phyloP scores from a whole-genome alignment of 2,888 invertebrate genomes.

The Drosophila acutilabella region DNA sequence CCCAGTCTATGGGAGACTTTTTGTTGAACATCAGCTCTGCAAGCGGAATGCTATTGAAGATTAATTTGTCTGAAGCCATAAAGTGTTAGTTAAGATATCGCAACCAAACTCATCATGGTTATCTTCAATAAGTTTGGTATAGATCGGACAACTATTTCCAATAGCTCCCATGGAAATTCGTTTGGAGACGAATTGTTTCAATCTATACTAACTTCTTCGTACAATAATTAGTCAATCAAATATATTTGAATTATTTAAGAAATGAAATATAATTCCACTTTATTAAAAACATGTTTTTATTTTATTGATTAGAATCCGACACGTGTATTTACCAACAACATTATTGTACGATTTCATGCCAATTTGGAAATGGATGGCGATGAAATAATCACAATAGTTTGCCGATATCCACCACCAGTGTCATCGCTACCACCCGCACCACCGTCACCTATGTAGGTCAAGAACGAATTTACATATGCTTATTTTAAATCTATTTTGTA shows the following conservation, averaged over 20 bases:
- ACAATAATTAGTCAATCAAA: no score
- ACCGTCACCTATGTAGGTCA: slow-evolving; percentile 87
- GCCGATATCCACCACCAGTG: slow-evolving; percentile 95
- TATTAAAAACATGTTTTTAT: not conserved
- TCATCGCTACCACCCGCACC: slow-evolving; percentile 89
- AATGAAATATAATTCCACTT: not conserved
- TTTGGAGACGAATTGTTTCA: no score
- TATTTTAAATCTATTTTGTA: not conserved
- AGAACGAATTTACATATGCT: not conserved
- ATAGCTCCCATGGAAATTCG: no score
- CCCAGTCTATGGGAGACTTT: no score
- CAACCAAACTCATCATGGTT: no score
- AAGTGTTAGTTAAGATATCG: no score
- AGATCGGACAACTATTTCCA: no score
- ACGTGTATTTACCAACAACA: slow-evolving; percentile 97
- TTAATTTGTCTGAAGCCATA: no score
- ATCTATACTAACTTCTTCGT: no score
- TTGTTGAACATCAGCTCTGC: no score
- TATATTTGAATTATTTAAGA: not conserved
- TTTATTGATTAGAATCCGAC: slow-evolving; percentile 90
- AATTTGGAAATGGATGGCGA: slow-evolving; percentile 97
- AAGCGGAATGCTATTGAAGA: no score
- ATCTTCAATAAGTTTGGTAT: no score
- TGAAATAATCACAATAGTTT: slow-evolving; percentile 97
- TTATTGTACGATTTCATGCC: slow-evolving; percentile 96